Conservation (phyloP, 2,113 vertebrate species). For the Alethe castanea region DNA sequence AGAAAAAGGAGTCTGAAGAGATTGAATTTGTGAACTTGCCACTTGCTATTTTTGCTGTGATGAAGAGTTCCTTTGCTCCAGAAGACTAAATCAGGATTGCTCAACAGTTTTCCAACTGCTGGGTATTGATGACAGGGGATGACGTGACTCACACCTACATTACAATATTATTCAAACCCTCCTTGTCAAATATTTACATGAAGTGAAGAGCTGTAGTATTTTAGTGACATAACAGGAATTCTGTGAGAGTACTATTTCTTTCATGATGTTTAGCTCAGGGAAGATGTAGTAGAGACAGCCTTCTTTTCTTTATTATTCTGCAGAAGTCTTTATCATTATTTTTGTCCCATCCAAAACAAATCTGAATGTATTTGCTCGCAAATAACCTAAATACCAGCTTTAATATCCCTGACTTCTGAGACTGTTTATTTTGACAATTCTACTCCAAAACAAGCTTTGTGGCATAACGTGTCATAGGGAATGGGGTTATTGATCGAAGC, state of each 20-base stretch:
- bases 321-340: not conserved
- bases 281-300: not conserved
- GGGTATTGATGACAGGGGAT: not conserved
- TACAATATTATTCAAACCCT: not conserved
- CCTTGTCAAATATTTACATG: not conserved
- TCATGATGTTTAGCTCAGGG: not conserved
- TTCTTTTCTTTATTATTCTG: not conserved
- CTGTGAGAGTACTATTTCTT: not conserved
- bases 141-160: not conserved
- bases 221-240: not conserved
- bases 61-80: not conserved
- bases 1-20: not conserved
- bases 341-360: not conserved
- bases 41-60: not conserved
- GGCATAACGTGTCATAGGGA: not conserved
- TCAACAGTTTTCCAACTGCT: not conserved
- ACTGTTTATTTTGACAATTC: not conserved
- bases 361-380: not conserved
- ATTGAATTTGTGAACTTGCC: not conserved
- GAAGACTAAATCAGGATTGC: not conserved
- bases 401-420: not conserved
- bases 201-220: not conserved
- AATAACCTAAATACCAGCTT: not conserved
- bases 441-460: not conserved
- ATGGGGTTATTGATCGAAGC: not conserved